Base-by-base conservation (phyloP, 2,888 invertebrate species). In the Barypeithes pellucidus region DNA sequence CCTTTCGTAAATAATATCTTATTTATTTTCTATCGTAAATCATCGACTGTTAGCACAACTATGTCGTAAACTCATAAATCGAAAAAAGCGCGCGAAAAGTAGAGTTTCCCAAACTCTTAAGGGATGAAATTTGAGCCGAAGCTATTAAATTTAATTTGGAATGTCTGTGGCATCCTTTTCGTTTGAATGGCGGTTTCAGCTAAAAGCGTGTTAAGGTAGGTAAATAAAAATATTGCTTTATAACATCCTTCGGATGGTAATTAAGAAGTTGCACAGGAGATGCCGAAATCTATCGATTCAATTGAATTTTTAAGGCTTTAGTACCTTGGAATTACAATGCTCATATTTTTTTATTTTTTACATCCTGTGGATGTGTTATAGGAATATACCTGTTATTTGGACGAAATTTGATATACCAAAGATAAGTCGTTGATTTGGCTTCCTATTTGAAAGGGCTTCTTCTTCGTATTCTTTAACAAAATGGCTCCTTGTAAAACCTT, bases 11-110 rank as follows among this genome's bases (percentile, higher is more conserved):
- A 36, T 29, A 47, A 47, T n/a, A 3, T 61, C 24, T 22, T 50
- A 47, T 50, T 18, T 60, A 16, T 68, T 61, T 43, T 20, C 33
- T 18, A 33, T 29, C 43, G 11, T 72, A 72, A 72, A 72, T 72
- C 67, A 61, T 36, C 12, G 43, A 59, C 60, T 29, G 65, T 67
- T 73, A 33, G 52, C 68, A 41, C 65, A 50, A 65, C 52, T 66
- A 65, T 67, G 60, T 33, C 73, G 61, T 73, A 69, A 73, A 73
- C 57, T 33, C 73, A 66, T 73, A 69, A 73, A 73, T 63, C 47
- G 12, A 16, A 20, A 63, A 57, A 61, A 59, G n/a, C 61, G 66
- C 72, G 66, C 67, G 41, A 72, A 62, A 20, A 36, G 39, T 45
- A 7, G n/a, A 50, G 18, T n/a, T 29, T 63, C 45, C 47, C 29